Evolutionary conservation across 2,113 vertebrate genomes (phyloP).

Genomic region (Ondatra zibethicus): DNA sequence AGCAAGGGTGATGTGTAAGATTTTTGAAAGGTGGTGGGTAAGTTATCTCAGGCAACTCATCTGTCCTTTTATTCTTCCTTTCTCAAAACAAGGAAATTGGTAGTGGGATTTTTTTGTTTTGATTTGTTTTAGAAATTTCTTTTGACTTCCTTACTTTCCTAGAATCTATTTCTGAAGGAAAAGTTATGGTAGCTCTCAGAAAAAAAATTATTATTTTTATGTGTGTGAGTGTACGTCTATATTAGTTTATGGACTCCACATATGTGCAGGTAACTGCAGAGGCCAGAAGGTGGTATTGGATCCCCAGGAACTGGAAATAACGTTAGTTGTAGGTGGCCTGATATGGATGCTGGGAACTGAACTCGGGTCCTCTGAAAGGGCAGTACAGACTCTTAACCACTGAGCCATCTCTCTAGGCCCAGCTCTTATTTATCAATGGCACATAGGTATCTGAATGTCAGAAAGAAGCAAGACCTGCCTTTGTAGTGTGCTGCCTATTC

Average conservation of each 20-base stretch:
- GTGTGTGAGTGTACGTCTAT: background rate
- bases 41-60: background rate
- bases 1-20: no score
- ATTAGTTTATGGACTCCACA: background rate
- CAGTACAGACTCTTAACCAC: background rate
- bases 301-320: background rate
- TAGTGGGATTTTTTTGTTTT: background rate
- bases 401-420: background rate
- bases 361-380: background rate
- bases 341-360: background rate
- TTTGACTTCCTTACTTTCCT: background rate
- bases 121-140: background rate
- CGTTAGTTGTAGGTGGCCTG: background rate
- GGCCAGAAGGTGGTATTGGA: background rate
- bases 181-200: background rate
- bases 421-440: background rate
- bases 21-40: background rate
- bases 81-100: background rate
- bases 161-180: background rate
- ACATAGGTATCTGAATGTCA: no score
- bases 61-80: background rate
- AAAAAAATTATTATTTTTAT: background rate
- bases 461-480: background rate
- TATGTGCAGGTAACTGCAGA: no score
- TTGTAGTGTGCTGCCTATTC: no score